phyloP scores from a whole-genome alignment of 2,888 invertebrate genomes.

The Coelogynopora nodosa region DNA sequence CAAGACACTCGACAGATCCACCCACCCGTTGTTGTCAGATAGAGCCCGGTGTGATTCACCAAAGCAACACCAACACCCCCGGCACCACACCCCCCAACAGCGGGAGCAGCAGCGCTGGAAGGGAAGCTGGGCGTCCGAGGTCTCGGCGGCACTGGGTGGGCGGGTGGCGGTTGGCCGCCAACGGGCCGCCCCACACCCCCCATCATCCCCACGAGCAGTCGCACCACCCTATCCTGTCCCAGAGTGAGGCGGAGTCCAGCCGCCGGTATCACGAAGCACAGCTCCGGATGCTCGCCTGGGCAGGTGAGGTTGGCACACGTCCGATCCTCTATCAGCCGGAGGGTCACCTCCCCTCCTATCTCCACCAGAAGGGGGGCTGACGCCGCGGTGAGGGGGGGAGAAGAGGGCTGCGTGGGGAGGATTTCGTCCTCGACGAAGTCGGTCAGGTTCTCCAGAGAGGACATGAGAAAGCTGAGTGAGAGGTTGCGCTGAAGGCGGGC shows the following conservation, averaged over 20 bases:
- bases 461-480: constrained; percentile 71
- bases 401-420: too few species aligned
- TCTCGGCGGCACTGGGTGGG: neutral
- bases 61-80: too few species aligned
- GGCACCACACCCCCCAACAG: too few species aligned
- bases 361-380: neutral
- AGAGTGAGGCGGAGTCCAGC: neutral
- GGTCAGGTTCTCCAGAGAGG: constrained; percentile 74
- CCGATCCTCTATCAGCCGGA: constrained; percentile 77
- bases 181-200: neutral
- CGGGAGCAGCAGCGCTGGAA: too few species aligned
- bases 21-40: too few species aligned
- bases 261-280: neutral
- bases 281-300: constrained; percentile 65
- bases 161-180: neutral
- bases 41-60: too few species aligned
- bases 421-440: constrained; percentile 85
- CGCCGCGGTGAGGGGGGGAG: constrained; percentile 68
- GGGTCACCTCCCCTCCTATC: constrained; percentile 64
- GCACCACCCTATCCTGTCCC: neutral
- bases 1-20: too few species aligned
- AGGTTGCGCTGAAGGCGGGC: too few species aligned
- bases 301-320: constrained; percentile 76
- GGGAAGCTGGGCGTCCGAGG: too few species aligned
- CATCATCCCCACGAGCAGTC: neutral